A percentile compares a stretch with the other conserved stretches of the same genome.
Conservation (phyloP, 2,113 vertebrate genomes). For the Solenodon paradoxus region DNA sequence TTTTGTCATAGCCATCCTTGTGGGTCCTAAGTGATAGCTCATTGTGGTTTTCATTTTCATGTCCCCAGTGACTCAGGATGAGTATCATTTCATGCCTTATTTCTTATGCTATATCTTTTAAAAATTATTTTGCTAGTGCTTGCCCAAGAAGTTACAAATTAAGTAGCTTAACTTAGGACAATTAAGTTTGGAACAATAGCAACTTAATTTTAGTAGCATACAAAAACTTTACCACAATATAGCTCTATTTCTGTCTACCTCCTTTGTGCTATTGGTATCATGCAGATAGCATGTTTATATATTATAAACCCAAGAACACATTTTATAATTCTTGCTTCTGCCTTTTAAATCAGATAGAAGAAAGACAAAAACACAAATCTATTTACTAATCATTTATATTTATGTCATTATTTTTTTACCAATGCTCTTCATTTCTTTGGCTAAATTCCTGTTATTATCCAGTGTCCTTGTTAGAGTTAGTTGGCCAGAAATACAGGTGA, state of each 20-base stretch:
- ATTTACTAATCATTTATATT: neutral
- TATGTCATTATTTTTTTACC: neutral
- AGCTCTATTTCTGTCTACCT: neutral
- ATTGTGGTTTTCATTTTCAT: neutral
- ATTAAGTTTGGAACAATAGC: neutral
- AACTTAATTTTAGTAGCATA: neutral
- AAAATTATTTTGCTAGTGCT: neutral
- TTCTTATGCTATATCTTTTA: neutral
- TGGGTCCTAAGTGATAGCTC: neutral
- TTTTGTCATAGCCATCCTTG: neutral
- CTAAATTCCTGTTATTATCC: neutral
- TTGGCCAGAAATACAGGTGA: too few relatives aligned
- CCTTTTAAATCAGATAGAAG: neutral
- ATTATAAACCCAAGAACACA: neutral
- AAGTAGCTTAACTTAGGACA: neutral
- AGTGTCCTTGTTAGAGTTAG: neutral
- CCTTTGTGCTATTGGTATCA: neutral
- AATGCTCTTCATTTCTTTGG: neutral
- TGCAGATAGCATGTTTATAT: neutral
- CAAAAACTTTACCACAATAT: neutral
- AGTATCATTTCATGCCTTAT: neutral
- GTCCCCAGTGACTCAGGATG: neutral
- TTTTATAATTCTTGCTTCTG: slow-evolving; percentile 22
- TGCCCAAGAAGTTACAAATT: neutral
- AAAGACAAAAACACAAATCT: neutral